Base-by-base conservation (phyloP, 2,797 vertebrate genomes). In the Alca torda region DNA sequence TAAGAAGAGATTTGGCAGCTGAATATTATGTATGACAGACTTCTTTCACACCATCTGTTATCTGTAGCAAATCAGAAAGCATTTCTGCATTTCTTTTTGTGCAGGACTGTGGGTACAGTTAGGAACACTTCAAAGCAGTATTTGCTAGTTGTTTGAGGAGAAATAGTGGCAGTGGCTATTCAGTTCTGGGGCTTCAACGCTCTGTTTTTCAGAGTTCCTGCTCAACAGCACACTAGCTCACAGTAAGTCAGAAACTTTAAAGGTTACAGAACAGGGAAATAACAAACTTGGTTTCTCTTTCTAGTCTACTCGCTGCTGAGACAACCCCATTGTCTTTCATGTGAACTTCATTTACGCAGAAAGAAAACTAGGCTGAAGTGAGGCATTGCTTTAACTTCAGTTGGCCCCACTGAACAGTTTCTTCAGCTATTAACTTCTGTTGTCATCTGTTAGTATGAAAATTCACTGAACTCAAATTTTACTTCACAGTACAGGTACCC, bases 1-100 rank as follows among this genome's bases (percentile, higher is more conserved):
- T 87, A 95, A 95, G 83, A 88, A 81, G 63, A 88, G 79, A 93
- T 94, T 94, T 95, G 92, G 90, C 95, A 97, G 93, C 84, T 90
- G 81, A 97, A 46, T 84, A 77, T 81, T 93, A 94, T 81, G 51
- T 92, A 82, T 93, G 90, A 94, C 93, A 94, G 81, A 91, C 59
- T 94, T 93, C 37, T 93, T 96, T 93, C 81, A 82, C 70, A 89
- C 92, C 94, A 96, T 95, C 95, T 97, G 96, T 83, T 97, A 92
- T 95, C 84, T 91, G 83, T 65, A 91, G 37, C 28, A 97, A 95
- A 91, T 97, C 76, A 51, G 83, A 92, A 94, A 88, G 39, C 35
- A 85, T 92, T 89, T 93, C 60, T 94, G 41, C 20, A 16, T 57
- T 93, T 33, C 11, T 89, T 96, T 94, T 80, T 54, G 13, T 53